A percentile compares a stretch with the other conserved stretches of the same genome.
Evolutionary conservation across 2,113 vertebrate genomes (phyloP).

Genomic region (Mesoclemmys tuberculata): DNA sequence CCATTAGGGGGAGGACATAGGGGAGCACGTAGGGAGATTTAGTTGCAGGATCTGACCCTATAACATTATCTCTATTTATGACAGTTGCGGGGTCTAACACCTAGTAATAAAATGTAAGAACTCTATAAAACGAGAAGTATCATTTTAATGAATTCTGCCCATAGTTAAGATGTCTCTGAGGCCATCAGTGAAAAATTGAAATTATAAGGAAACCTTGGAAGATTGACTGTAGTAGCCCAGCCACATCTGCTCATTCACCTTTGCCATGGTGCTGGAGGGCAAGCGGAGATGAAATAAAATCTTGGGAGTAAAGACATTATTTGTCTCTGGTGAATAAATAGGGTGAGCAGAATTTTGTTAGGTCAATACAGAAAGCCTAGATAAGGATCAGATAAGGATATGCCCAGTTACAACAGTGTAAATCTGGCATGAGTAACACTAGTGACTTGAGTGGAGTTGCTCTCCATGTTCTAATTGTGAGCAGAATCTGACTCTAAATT

Average conservation of each 20-base stretch:
- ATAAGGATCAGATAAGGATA: background rate
- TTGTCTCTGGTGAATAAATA: background rate
- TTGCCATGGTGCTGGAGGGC: background rate
- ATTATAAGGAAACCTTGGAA: fast-evolving
- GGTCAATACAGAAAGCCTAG: background rate
- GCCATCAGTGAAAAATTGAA: background rate
- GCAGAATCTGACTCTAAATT: background rate
- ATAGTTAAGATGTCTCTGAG: background rate
- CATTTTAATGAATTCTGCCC: background rate
- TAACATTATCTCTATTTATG: too few species aligned
- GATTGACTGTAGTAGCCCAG: background rate
- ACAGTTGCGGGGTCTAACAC: background rate
- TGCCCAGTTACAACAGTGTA: background rate
- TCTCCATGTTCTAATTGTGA: background rate
- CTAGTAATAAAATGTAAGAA: background rate
- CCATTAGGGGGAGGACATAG: background rate
- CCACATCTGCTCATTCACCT: background rate
- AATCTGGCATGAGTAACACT: background rate
- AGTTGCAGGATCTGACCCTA: background rate
- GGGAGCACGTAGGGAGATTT: background rate
- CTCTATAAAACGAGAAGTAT: background rate
- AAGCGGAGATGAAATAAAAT: background rate
- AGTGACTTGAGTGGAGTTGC: background rate
- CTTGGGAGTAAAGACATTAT: background rate
- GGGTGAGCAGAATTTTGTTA: background rate